Evolutionary conservation across 2,888 invertebrate genomes (phyloP).

Genomic region (Mesorhabditis spiculigera): DNA sequence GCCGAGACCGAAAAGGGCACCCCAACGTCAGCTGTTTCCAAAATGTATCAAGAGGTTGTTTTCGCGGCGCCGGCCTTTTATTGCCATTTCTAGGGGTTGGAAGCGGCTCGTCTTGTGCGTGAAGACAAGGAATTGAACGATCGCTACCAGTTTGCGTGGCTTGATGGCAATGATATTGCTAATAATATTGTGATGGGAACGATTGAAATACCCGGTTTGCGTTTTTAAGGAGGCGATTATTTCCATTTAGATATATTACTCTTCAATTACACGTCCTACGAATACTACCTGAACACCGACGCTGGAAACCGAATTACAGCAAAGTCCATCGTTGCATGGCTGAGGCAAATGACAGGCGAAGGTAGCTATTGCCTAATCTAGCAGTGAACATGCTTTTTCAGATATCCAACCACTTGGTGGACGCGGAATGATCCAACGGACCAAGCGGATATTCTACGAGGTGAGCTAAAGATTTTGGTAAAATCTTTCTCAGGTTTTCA

Average conservation of each 20-base stretch:
- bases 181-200: slow-evolving; percentile 88
- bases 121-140: slow-evolving; percentile 24
- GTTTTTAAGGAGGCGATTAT: slow-evolving; percentile 57
- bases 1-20: slow-evolving; percentile 25
- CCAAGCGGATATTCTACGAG: slow-evolving; percentile 26
- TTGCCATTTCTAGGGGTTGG: slow-evolving; percentile 33
- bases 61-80: slow-evolving; percentile 18
- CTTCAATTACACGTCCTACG: slow-evolving; percentile 84
- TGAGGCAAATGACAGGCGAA: slow-evolving; percentile 62
- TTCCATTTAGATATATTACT: slow-evolving; percentile 79
- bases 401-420: slow-evolving; percentile 9
- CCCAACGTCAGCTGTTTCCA: not conserved
- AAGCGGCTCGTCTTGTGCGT: slow-evolving; percentile 30
- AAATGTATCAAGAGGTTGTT: slow-evolving; percentile 1
- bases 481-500: slow-evolving; percentile 18
- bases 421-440: slow-evolving; percentile 19
- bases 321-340: slow-evolving; percentile 40
- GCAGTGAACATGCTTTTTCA: not conserved
- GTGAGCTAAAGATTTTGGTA: slow-evolving; percentile 3
- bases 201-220: slow-evolving; percentile 76
- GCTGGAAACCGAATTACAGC: slow-evolving; percentile 73
- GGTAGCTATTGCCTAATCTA: not conserved
- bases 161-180: slow-evolving; percentile 81
- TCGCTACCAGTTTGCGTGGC: slow-evolving; percentile 83
- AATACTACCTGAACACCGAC: slow-evolving; percentile 85